Evolutionary conservation across 2,113 vertebrate species (phyloP), one percentile per base, ranked within the genome.

Genomic region (Nerophis ophidion): DNA sequence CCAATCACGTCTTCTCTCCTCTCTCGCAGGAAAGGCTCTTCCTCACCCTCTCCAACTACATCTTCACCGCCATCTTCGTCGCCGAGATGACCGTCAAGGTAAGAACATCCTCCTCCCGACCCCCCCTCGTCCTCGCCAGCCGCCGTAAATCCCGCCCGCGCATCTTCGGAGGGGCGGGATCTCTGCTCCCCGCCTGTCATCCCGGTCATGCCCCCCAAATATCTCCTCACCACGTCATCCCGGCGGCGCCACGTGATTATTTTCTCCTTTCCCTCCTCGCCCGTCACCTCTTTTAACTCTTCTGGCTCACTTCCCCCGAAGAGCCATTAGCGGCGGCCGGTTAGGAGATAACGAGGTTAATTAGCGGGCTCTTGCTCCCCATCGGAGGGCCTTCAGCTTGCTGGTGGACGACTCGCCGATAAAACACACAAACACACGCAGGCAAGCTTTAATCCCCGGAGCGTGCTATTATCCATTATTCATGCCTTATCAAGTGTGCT

Each of bases 271-370:
- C 6, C 8, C n/a, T 7, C 11, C 45, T 35, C 38, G 6, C 13
- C 19, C 16, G 3, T 4, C 14, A 8, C 19, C 6, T 56, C 15
- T 9, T 34, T 11, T 36, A 11, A 13, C 56, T 26, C 56, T 56
- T 46, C 34, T 26, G 26, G 26, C 26, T 26, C 26, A 26, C 61
- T 53, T 7, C 56, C 66, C 63, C 60, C 26, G 48, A n/a, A n/a
- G 26, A 48, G 40, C 61, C 58, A 65, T 80, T 74, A 79, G 56
- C 7, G 15, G 60, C 11, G 14, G 71, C 66, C 53, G 71, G 49
- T 59, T 61, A 60, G 60, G 15, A 49, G 70, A 83, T 77, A 74
- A 79, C 66, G 52, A 70, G 74, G 66, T 68, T 74, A 76, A 74
- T 82, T 79, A 77, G 61, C 48, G 65, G 51, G 49, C 64, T 63